These are phyloP conservation scores for Vanessa cardui DNA, from an alignment of 2,888 invertebrate species.

Conservation along the genomic window DNA sequence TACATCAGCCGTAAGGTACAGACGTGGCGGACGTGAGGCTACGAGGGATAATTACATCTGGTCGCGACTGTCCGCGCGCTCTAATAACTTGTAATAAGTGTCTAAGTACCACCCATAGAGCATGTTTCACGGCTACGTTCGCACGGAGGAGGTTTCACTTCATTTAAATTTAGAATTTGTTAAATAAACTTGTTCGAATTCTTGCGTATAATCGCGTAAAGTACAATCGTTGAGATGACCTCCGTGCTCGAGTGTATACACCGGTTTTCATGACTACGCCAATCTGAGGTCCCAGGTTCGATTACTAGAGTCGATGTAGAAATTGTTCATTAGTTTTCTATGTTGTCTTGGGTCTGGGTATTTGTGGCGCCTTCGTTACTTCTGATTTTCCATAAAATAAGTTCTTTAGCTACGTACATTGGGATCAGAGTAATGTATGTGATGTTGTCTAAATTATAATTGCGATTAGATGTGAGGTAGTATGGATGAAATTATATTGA, in stretches of 20 bases:
- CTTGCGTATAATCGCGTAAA: neutral
- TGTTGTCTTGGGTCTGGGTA: too few species aligned
- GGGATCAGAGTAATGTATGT: too few species aligned
- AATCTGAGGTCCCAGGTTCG: too few species aligned
- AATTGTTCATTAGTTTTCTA: too few species aligned
- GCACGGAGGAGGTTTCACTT: constrained; percentile 41
- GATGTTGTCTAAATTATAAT: too few species aligned
- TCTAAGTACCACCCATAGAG: constrained; percentile 57
- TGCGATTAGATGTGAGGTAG: neutral
- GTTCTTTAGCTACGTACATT: too few species aligned
- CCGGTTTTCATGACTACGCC: too few species aligned
- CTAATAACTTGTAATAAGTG: constrained; percentile 59
- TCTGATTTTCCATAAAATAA: too few species aligned
- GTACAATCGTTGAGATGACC: neutral
- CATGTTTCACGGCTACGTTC: constrained; percentile 25
- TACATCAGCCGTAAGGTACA: constrained; percentile 12
- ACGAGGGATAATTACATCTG: constrained; percentile 58
- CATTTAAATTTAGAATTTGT: neutral
- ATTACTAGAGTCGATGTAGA: too few species aligned
- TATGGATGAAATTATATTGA: neutral
- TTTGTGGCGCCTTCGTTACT: too few species aligned
- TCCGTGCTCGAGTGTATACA: too few species aligned
- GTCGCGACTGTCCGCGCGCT: constrained; percentile 51
- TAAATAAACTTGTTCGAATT: neutral
- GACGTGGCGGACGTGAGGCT: constrained; percentile 39